phyloP scores from a whole-genome alignment of 1,140 invertebrate genomes.

The Nymphalis io region DNA sequence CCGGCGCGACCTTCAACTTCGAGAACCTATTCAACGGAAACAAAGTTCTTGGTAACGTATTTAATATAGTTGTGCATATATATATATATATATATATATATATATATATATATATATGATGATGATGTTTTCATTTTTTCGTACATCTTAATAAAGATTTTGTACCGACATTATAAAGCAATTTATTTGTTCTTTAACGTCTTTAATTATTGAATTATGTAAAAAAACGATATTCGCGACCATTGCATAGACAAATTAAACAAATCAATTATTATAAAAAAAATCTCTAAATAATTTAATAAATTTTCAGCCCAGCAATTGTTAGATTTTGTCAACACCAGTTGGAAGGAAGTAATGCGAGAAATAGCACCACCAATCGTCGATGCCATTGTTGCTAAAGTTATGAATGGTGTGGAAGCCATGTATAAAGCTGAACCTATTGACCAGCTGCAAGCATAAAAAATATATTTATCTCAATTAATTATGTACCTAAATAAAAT shows the following conservation, averaged over 20 bases:
- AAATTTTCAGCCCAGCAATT: slow-evolving; percentile 40
- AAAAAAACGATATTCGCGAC: too few relatives aligned
- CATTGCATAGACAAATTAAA: too few relatives aligned
- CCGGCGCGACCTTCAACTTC: slow-evolving; percentile 65
- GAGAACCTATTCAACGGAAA: slow-evolving; percentile 82
- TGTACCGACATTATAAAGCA: too few relatives aligned
- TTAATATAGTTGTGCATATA: not conserved
- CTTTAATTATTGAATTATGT: too few relatives aligned
- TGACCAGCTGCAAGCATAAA: slow-evolving; percentile 26
- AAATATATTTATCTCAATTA: not conserved
- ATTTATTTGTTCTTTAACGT: too few relatives aligned
- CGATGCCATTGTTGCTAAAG: slow-evolving; percentile 43
- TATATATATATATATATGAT: too few relatives aligned
- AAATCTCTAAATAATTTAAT: slow-evolving; percentile 14
- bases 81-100: too few relatives aligned
- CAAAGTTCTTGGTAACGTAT: slow-evolving; percentile 72
- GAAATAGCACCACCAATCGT: slow-evolving; percentile 60
- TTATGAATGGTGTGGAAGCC: slow-evolving; percentile 43
- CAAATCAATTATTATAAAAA: too few relatives aligned
- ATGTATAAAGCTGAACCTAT: slow-evolving; percentile 52
- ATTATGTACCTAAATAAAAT: too few relatives aligned
- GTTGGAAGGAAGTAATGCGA: slow-evolving; percentile 68
- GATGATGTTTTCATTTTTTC: too few relatives aligned
- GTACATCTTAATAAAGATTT: too few relatives aligned
- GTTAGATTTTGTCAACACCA: slow-evolving; percentile 57